Evolutionary conservation across 2,113 vertebrate genomes (phyloP), one percentile per base, ranked within the genome.

Genomic region (Nycticebus coucang): DNA sequence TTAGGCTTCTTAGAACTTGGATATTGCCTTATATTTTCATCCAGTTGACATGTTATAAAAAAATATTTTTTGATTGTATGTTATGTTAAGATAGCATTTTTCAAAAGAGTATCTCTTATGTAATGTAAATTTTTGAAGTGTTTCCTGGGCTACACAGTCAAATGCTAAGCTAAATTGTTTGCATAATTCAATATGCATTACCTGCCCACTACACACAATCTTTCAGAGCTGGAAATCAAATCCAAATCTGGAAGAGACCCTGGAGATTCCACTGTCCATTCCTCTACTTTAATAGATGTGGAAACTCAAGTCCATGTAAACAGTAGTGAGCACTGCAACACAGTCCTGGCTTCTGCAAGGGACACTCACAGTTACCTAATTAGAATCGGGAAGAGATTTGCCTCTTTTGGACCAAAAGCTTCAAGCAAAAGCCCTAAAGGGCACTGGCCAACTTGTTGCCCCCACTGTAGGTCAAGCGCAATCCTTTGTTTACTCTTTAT

Each of bases 11-110:
- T 89, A 35, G 30, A 72, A 86, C 45, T 93, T 87, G 84, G 78
- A 91, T 93, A 94, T 93, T 81, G 30, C 86, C 81, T 96, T 95
- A 75, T 59, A 83, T 93, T 95, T 97, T 89, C 69, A 77, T 78
- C 83, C 57, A 93, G n/a, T 94, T 89, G 53, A 89, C 64, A 77
- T 69, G 53, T 77, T 93, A 94, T 41, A 50, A 94, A 92, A 92
- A 96, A 79, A 82, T 69, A n/a, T 64, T 81, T 93, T 94, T 86
- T 86, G 77, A 97, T 95, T 91, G 45, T 30, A 59, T 87, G 83
- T 93, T 91, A 66, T 4, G 13, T 87, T 95, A 62, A 87, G 37
- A 21, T 72, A 93, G 17, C 33, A 79, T 94, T 95, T 96, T 94
- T 90, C 66, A 62, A 59, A 86, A 53, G 94, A 92, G n/a, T 19